These are phyloP conservation scores for Podarcis cretensis DNA, from an alignment of 2,113 vertebrate species.

Conservation along the genomic window DNA sequence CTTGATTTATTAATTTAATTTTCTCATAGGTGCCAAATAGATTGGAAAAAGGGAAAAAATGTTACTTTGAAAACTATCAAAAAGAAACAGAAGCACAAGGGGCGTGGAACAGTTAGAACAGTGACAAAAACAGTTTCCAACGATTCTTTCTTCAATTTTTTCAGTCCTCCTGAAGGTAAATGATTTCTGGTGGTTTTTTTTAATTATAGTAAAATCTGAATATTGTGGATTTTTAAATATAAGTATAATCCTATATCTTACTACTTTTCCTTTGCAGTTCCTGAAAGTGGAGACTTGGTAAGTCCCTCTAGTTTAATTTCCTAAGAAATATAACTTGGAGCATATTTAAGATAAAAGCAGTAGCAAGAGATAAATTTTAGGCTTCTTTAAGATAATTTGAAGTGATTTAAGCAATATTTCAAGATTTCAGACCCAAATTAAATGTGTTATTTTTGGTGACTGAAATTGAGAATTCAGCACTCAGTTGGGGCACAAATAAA, in stretches of 20 bases:
- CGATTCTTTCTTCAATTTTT: constrained; percentile 99
- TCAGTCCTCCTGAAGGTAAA: constrained; percentile 94
- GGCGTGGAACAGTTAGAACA: constrained; percentile 94
- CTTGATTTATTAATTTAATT: constrained; percentile 3
- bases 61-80: constrained; percentile 99
- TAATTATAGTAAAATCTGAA: neutral
- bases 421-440: neutral
- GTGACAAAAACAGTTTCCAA: constrained; percentile 99
- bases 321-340: neutral
- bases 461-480: neutral
- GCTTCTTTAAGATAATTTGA: neutral
- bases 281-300: constrained; percentile 95
- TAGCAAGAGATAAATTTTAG: neutral
- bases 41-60: constrained; percentile 99
- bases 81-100: constrained; percentile 99
- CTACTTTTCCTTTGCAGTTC: constrained; percentile 80
- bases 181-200: neutral
- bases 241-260: constrained; percentile 31
- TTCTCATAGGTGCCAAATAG: constrained; percentile 88
- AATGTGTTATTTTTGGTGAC: neutral
- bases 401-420: neutral
- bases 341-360: neutral
- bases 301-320: constrained; percentile 61
- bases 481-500: neutral
- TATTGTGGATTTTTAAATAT: constrained; percentile 15